Evolutionary conservation across 2,797 vertebrate genomes (phyloP).

Genomic region (Leptoclinus maculatus): DNA sequence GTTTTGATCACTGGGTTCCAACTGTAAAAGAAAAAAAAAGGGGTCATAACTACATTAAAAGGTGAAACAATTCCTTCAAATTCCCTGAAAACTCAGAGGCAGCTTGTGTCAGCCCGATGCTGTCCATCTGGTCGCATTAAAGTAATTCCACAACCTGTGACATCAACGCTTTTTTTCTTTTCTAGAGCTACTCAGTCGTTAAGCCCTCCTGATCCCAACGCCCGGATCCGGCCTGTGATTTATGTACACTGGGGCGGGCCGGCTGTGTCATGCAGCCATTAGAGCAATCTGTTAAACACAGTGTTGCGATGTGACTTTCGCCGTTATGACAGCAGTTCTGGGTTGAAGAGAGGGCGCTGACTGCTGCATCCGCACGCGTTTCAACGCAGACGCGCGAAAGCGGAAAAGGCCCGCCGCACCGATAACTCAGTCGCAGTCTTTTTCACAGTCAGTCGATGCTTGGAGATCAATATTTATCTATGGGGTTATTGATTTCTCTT

Average conservation of each 20-base stretch:
- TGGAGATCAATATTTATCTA: slow-evolving; percentile 69
- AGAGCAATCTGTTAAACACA: slow-evolving; percentile 24
- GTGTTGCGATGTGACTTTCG: slow-evolving; percentile 15
- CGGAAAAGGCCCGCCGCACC: slow-evolving; percentile 1
- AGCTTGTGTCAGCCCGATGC: not conserved
- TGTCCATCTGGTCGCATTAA: not conserved
- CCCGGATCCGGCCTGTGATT: slow-evolving; percentile 25
- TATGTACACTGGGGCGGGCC: slow-evolving; percentile 23
- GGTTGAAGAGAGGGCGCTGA: not conserved
- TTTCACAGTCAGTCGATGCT: not conserved
- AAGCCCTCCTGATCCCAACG: slow-evolving; percentile 6
- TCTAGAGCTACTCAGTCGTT: not conserved
- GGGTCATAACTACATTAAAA: not conserved
- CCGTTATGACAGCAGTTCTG: not conserved
- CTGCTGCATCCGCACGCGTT: not conserved
- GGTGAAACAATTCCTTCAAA: not conserved
- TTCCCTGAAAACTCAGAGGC: not conserved
- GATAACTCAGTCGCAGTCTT: slow-evolving; percentile 45
- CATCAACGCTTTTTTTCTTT: not conserved
- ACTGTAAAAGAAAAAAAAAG: not conserved
- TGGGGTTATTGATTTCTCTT: slow-evolving; percentile 64
- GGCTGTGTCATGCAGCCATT: slow-evolving; percentile 34
- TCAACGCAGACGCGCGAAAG: not conserved
- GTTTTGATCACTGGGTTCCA: slow-evolving; percentile 2
- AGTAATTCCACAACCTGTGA: not conserved